phyloP scores from a whole-genome alignment of 2,797 vertebrate species.

The Premnoplex brunnescens region DNA sequence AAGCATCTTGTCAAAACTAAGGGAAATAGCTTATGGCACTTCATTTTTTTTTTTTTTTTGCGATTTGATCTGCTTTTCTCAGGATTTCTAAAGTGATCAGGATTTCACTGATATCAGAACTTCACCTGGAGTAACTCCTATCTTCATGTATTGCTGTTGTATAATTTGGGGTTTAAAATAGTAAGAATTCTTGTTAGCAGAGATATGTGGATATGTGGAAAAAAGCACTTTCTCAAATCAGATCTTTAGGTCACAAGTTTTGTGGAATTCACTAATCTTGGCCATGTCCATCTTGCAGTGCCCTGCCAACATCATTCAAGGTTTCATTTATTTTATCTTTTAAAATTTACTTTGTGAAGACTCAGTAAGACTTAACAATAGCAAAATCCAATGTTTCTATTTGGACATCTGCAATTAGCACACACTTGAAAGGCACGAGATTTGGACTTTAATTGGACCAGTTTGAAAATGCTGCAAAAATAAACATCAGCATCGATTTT shows the following conservation, averaged over 20 bases:
- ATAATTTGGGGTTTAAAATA: not conserved
- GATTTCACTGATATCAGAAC: not conserved
- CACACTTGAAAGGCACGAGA: not conserved
- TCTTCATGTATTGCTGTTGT: not conserved
- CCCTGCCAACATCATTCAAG: not conserved
- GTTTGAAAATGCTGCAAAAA: not conserved
- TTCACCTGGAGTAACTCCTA: not conserved
- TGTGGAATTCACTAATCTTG: not conserved
- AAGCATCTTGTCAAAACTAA: not conserved
- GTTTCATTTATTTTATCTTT: not conserved
- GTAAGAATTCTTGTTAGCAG: not conserved
- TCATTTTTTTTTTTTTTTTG: not conserved
- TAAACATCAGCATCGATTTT: not conserved
- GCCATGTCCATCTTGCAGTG: not conserved
- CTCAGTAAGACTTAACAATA: not conserved
- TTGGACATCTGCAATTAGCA: not conserved
- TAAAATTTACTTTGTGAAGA: not conserved
- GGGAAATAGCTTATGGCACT: not conserved
- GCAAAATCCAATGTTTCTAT: not conserved
- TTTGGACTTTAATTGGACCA: not conserved
- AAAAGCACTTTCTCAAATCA: not conserved
- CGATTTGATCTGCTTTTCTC: not conserved
- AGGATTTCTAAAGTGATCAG: not conserved
- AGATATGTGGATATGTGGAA: fast-evolving
- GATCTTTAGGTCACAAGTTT: not conserved